Percentiles rank a stretch among this genome's conserved stretches.
Conservation (phyloP, 2,888 invertebrate genomes). For the Macrosoma leucophasiata region DNA sequence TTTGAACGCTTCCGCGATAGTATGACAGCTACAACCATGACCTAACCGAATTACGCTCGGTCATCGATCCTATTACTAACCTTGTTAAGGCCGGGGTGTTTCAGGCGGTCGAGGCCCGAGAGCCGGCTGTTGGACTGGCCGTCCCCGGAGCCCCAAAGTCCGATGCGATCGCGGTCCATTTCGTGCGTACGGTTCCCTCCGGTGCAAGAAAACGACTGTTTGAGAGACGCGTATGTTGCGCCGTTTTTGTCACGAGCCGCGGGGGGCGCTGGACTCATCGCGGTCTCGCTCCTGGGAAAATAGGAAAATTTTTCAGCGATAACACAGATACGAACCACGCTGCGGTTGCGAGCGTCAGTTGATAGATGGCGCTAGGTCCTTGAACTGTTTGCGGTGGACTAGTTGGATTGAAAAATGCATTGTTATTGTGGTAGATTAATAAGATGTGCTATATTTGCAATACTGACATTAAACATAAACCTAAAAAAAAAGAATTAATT, state of each 20-base stretch:
- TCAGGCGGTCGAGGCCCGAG: constrained; percentile 80
- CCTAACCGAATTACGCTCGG: constrained; percentile 41
- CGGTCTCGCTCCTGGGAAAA: constrained; percentile 71
- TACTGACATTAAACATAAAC: no score
- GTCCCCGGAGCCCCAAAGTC: constrained; percentile 77
- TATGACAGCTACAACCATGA: constrained; percentile 41
- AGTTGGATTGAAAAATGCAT: no score
- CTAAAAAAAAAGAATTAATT: no score
- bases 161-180: constrained; percentile 79
- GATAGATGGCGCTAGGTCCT: constrained; percentile 57
- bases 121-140: constrained; percentile 71
- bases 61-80: constrained; percentile 50
- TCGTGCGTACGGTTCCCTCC: constrained; percentile 48
- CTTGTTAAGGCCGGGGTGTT: constrained; percentile 82
- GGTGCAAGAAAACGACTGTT: constrained; percentile 50
- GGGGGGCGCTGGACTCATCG: constrained; percentile 67
- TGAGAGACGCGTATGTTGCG: constrained; percentile 36
- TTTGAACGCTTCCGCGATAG: constrained; percentile 45
- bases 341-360: constrained; percentile 48
- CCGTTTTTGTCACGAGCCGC: constrained; percentile 56
- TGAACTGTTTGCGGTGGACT: constrained; percentile 10
- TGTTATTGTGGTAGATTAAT: no score
- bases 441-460: no score
- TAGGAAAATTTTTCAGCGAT: constrained; percentile 64
- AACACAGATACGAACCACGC: constrained; percentile 41